phyloP scores from a whole-genome alignment of 2,113 vertebrate species.

The Zosterops hypoxanthus region DNA sequence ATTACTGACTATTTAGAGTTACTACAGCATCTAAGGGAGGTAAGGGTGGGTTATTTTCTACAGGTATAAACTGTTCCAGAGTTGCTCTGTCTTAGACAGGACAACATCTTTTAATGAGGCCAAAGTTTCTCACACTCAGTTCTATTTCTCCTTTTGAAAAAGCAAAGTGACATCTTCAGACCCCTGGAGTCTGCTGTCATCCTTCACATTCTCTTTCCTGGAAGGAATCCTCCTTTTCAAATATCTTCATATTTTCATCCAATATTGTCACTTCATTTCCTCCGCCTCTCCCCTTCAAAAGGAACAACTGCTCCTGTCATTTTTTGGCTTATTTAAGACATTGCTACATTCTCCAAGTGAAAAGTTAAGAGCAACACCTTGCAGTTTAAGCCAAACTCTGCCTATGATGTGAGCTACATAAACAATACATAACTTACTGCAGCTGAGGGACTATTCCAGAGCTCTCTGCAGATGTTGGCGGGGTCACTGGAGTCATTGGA shows the following conservation, averaged over 20 bases:
- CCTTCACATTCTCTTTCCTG: not conserved
- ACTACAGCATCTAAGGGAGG: not conserved
- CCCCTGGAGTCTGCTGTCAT: not conserved
- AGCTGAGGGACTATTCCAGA: conserved; percentile 92
- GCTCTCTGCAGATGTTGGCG: conserved; percentile 82
- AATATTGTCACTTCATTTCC: not conserved
- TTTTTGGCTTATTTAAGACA: not conserved
- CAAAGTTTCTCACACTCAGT: not conserved
- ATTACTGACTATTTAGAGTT: not conserved
- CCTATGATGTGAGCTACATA: too few species aligned
- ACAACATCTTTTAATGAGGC: not conserved
- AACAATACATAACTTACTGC: conserved; percentile 77
- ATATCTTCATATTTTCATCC: not conserved
- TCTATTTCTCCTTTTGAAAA: not conserved
- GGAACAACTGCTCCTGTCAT: not conserved
- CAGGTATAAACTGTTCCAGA: not conserved
- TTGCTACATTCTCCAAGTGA: not conserved
- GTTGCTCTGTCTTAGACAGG: not conserved
- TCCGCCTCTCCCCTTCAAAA: not conserved
- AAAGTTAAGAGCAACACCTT: not conserved
- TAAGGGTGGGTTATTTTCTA: not conserved
- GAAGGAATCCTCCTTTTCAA: not conserved
- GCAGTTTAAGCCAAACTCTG: not conserved
- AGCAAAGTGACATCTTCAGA: not conserved
- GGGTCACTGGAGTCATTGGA: conserved; percentile 87